Evolutionary conservation across 1,140 invertebrate genomes (phyloP).

Genomic region (Tetramorium alpestre): DNA sequence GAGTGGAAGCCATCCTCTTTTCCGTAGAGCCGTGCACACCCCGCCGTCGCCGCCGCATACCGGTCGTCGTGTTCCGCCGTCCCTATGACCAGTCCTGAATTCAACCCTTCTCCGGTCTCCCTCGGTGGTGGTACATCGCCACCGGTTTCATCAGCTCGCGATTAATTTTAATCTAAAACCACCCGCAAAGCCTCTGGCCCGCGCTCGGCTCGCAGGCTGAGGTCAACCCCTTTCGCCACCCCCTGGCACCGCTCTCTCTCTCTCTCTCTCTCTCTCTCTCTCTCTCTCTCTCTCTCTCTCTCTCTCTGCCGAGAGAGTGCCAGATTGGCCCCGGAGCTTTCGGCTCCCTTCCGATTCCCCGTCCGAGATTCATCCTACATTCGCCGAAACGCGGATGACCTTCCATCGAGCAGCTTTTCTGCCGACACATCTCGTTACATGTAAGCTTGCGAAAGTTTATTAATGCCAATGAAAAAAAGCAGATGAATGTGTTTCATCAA

Average conservation of each 20-base stretch:
- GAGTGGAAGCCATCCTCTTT: slow-evolving; percentile 73
- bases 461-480: not conserved
- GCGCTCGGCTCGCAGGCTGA: slow-evolving; percentile 57
- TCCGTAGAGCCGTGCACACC: slow-evolving; percentile 64
- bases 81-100: slow-evolving; percentile 71
- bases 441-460: not conserved
- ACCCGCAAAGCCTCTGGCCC: slow-evolving; percentile 76
- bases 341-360: slow-evolving; percentile 23
- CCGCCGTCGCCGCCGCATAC: not conserved
- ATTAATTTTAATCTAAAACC: slow-evolving; percentile 80
- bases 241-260: slow-evolving; percentile 3
- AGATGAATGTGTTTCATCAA: not conserved
- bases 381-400: slow-evolving; percentile 45
- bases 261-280: not conserved
- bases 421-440: not conserved
- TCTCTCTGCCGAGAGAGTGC: slow-evolving; percentile 63
- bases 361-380: slow-evolving; percentile 60
- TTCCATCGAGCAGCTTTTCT: slow-evolving; percentile 1
- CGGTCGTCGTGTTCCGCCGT: slow-evolving; percentile 47
- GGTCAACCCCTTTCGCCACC: slow-evolving; percentile 71
- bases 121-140: slow-evolving; percentile 63
- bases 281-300: not conserved
- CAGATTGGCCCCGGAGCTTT: slow-evolving; percentile 69
- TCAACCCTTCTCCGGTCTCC: slow-evolving; percentile 72
- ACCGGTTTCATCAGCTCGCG: slow-evolving; percentile 77